Evolutionary conservation across 2,888 invertebrate species (phyloP).

Genomic region (Aradus depressus): DNA sequence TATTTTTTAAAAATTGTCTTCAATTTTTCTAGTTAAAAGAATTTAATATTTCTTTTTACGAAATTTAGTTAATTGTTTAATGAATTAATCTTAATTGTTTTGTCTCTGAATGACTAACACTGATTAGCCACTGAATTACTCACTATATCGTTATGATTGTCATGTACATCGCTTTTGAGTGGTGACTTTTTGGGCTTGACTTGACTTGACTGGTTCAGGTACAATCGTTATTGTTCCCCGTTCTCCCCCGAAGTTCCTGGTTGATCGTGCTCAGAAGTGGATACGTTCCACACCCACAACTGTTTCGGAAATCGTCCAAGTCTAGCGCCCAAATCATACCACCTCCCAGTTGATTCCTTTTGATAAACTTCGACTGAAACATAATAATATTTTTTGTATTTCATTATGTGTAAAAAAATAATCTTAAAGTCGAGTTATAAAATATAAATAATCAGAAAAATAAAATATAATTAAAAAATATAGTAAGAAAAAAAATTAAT

Average conservation of each 20-base stretch:
- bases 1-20: too few relatives aligned
- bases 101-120: too few relatives aligned
- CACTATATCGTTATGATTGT: too few relatives aligned
- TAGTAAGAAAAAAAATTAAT: conserved; percentile 7
- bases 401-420: background rate
- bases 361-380: conserved; percentile 45
- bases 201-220: too few relatives aligned
- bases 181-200: too few relatives aligned
- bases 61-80: too few relatives aligned
- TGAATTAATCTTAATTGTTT: too few relatives aligned
- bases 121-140: too few relatives aligned
- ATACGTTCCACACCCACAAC: conserved; percentile 55
- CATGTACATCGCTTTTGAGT: too few relatives aligned
- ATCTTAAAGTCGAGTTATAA: background rate
- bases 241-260: conserved; percentile 42
- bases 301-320: conserved; percentile 57
- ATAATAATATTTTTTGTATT: conserved; percentile 13
- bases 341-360: conserved; percentile 51
- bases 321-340: conserved; percentile 71
- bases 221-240: conserved; percentile 40
- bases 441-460: background rate
- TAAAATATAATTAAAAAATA: background rate
- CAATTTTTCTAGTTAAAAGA: too few relatives aligned
- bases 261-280: conserved; percentile 56
- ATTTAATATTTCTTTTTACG: too few relatives aligned